Conservation (phyloP, 2,888 invertebrate genomes). For the Eristalis pertinax region DNA sequence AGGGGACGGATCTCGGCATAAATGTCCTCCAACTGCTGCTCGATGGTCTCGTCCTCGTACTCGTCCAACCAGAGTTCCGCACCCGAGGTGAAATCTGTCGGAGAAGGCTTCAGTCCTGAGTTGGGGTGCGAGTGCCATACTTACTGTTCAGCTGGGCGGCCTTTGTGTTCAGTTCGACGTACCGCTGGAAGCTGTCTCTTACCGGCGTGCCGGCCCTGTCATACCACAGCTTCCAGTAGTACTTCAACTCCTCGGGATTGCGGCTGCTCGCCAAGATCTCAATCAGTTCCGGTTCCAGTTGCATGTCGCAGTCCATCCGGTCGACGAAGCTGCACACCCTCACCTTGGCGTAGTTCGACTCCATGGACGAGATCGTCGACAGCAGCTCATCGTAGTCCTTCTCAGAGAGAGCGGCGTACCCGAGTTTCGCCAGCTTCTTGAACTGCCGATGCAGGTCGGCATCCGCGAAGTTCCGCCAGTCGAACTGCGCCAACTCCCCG, state of each 20-base stretch:
- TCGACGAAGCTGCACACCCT: conserved; percentile 89
- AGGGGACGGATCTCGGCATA: conserved; percentile 90
- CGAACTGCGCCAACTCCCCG: conserved; percentile 82
- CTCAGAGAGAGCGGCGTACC: conserved; percentile 88
- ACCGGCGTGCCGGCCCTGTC: conserved; percentile 87
- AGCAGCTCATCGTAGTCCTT: conserved; percentile 85
- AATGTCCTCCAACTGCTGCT: conserved; percentile 85
- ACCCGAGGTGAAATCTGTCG: conserved; percentile 86
- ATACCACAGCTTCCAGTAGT: conserved; percentile 92
- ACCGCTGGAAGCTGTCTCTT: conserved; percentile 85
- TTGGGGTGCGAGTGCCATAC: conserved; percentile 57
- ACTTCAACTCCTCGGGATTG: conserved; percentile 89
- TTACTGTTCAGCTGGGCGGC: conserved; percentile 87
- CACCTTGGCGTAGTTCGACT: conserved; percentile 88
- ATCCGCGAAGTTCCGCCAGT: conserved; percentile 89
- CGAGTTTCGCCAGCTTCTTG: conserved; percentile 87
- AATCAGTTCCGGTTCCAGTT: conserved; percentile 89
- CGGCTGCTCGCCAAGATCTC: conserved; percentile 86
- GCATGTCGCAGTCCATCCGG: conserved; percentile 85
- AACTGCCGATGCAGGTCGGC: conserved; percentile 88
- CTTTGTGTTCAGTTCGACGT: conserved; percentile 86
- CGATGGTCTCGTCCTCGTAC: conserved; percentile 88
- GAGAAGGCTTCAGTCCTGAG: neutral
- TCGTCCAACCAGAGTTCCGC: conserved; percentile 87
- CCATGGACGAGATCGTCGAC: conserved; percentile 87